phyloP scores from a whole-genome alignment of 2,113 vertebrate genomes.

The Gallinago undulata region DNA sequence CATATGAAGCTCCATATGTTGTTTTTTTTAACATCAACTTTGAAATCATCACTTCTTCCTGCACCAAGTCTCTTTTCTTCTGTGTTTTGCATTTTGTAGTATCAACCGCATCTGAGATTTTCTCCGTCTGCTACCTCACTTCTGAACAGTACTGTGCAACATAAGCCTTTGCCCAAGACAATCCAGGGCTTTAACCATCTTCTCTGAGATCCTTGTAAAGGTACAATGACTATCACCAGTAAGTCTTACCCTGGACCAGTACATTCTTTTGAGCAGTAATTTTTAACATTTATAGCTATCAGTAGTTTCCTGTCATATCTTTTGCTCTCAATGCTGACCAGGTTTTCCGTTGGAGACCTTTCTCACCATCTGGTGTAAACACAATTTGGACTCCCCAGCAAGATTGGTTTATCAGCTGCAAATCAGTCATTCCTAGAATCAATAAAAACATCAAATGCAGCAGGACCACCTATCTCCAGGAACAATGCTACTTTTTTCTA shows the following conservation, averaged over 20 bases:
- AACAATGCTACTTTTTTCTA: not conserved
- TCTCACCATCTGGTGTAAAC: not conserved
- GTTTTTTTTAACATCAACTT: not conserved
- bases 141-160: not conserved
- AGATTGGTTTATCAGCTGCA: not conserved
- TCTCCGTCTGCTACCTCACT: not conserved
- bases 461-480: not conserved
- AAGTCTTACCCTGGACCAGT: not conserved
- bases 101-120: constrained; percentile 23
- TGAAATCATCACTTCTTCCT: constrained; percentile 12
- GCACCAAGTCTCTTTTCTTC: constrained; percentile 11
- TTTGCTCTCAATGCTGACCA: not conserved
- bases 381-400: not conserved
- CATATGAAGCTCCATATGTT: constrained; percentile 48
- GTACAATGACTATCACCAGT: not conserved
- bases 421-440: not conserved
- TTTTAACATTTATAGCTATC: not conserved
- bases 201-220: not conserved
- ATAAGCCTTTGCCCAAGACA: not conserved
- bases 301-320: not conserved
- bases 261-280: not conserved
- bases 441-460: not conserved
- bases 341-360: not conserved
- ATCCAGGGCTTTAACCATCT: not conserved
- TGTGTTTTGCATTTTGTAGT: constrained; percentile 27